phyloP scores from a whole-genome alignment of 2,797 vertebrate species.

The Poeciliopsis infans region DNA sequence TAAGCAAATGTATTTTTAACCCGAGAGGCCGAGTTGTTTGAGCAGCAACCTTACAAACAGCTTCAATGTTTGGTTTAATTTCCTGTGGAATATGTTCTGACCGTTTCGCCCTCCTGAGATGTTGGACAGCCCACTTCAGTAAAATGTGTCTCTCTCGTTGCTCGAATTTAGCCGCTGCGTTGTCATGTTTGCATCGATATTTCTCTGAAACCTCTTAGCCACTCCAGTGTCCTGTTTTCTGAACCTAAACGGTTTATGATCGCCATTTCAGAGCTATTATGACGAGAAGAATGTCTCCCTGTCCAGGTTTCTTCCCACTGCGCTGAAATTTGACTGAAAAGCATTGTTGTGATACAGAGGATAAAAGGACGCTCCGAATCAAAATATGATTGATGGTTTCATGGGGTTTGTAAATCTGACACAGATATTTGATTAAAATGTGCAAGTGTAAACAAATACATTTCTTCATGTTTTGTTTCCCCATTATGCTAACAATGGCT shows the following conservation, averaged over 20 bases:
- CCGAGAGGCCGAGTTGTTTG: constrained; percentile 9
- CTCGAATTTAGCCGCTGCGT: not conserved
- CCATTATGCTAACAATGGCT: not conserved
- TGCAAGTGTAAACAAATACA: not conserved
- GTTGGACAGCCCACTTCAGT: not conserved
- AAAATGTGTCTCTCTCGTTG: constrained; percentile 3
- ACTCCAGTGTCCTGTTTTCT: not conserved
- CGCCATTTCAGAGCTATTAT: not conserved
- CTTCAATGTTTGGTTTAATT: constrained; percentile 13
- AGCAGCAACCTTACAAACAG: constrained; percentile 4
- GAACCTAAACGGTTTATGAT: not conserved
- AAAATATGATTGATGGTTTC: not conserved
- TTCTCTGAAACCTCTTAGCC: not conserved
- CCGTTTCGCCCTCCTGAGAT: not conserved
- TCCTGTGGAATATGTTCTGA: not conserved
- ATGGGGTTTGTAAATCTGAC: not conserved
- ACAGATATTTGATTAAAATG: not conserved
- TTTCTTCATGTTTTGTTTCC: not conserved
- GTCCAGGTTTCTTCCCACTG: not conserved
- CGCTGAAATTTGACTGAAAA: not conserved
- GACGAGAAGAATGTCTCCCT: not conserved
- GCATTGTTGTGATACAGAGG: too few species aligned
- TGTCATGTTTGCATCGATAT: not conserved
- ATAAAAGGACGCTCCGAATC: not conserved
- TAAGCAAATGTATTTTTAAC: constrained; percentile 2